Base-by-base conservation (phyloP, 2,797 vertebrate species). In the Acrocephalus scirpaceus region DNA sequence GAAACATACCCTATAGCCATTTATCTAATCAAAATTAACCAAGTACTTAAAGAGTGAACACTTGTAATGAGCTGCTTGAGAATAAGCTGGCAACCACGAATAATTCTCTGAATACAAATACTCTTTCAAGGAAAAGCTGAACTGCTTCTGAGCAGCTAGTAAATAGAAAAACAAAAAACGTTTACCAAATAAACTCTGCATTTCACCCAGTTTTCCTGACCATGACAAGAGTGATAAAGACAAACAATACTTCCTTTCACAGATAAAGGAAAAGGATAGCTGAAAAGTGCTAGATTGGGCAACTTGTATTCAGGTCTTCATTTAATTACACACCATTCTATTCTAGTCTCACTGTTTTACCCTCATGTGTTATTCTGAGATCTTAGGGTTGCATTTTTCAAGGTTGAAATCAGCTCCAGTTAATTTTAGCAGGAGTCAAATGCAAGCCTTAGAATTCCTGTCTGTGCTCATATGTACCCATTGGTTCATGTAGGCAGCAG, bases 11-110 rank as follows among this genome's bases (percentile, higher is more conserved):
- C 90, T 86, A 34, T 91, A 92, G 95, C 73, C 82, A 86, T 96
- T 95, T 95, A 58, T 90, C 94, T 96, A 91, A 92, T 90, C 85
- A 96, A 96, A 96, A 96, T 95, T 95, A 96, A 94, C 91, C 61
- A 90, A 92, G 88, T 90, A 34, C 76, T 96, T 95, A 92, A 70
- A 87, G 87, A 90, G 76, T 54, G 82, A 93, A 69, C 0, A 0
- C 69, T 93, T 84, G 93, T 96, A 95, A 95, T 83, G 69, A 95
- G 85, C 82, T 95, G 65, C 82, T 92, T 91, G 85, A 80, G 88
- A 88, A 95, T 83, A 92, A 91, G 75, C 87, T 95, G 90, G 87
- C 76, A 93, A 86, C 38, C 47, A 62, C 18, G 1, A 87, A 88
- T 86, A 91, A 88, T 88, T 95, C 85, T 90, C 85, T 88, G 85